Evolutionary conservation across 2,113 vertebrate genomes (phyloP).

Genomic region (Heliornis fulica): DNA sequence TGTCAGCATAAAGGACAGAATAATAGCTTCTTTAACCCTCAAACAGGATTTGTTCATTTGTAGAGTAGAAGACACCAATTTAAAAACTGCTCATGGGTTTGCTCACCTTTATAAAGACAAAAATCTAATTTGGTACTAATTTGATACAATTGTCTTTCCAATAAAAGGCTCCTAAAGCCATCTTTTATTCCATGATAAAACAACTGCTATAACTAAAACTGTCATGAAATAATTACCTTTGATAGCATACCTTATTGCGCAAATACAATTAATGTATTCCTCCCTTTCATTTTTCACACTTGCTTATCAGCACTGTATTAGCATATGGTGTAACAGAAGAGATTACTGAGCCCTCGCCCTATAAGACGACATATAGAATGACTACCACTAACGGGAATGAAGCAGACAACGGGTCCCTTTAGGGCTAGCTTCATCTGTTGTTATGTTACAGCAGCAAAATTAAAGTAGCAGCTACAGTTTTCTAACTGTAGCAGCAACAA

Average conservation of each 20-base stretch:
- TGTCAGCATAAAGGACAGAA: conserved; percentile 83
- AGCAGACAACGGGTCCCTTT: conserved; percentile 25
- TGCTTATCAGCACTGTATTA: conserved; percentile 69
- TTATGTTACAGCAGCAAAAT: neutral
- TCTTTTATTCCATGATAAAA: conserved; percentile 80
- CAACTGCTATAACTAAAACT: conserved; percentile 76
- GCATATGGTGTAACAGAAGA: conserved; percentile 63
- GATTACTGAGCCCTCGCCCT: conserved; percentile 5
- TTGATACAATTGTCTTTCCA: conserved; percentile 81
- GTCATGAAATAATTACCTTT: conserved; percentile 78
- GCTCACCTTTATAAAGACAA: conserved; percentile 83
- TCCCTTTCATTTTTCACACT: conserved; percentile 71
- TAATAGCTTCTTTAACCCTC: conserved; percentile 84
- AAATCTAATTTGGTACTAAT: conserved; percentile 84
- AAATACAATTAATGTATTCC: conserved; percentile 75
- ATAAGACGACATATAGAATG: neutral
- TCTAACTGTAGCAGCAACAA: neutral
- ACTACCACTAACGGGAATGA: neutral
- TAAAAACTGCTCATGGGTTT: conserved; percentile 82
- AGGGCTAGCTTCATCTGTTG: conserved; percentile 40
- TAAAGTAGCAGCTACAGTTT: neutral
- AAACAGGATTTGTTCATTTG: conserved; percentile 79
- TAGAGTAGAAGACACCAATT: conserved; percentile 76
- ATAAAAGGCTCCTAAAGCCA: conserved; percentile 77
- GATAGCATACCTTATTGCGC: conserved; percentile 72